phyloP scores from a whole-genome alignment of 2,797 vertebrate genomes.

The Sebastes cheni region DNA sequence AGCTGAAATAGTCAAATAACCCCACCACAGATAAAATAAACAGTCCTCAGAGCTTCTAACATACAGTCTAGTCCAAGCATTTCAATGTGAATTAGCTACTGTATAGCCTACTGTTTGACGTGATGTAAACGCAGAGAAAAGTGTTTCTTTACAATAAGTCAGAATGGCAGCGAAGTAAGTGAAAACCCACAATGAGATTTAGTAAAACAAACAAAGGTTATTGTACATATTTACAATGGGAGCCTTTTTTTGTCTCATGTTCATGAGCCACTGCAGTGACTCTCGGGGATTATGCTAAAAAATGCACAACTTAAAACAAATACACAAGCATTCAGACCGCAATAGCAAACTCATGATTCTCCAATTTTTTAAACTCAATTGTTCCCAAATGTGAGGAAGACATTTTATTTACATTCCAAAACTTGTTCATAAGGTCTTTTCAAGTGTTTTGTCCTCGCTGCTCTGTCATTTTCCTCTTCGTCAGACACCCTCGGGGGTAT shows the following conservation, averaged over 20 bases:
- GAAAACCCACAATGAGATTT: slow-evolving; percentile 51
- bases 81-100: slow-evolving; percentile 53
- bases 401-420: slow-evolving; percentile 36
- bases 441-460: not conserved
- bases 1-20: slow-evolving; percentile 46
- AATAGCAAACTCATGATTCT: slow-evolving; percentile 44
- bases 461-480: slow-evolving; percentile 26
- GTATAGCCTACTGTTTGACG: slow-evolving; percentile 46
- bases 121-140: slow-evolving; percentile 30
- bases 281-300: slow-evolving; percentile 47
- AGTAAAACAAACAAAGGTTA: slow-evolving; percentile 58
- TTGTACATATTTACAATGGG: slow-evolving; percentile 82
- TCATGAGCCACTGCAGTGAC: slow-evolving; percentile 55
- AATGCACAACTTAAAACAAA: slow-evolving; percentile 56
- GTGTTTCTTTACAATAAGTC: slow-evolving; percentile 26
- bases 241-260: slow-evolving; percentile 55
- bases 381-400: slow-evolving; percentile 60
- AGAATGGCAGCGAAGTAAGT: slow-evolving; percentile 53
- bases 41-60: slow-evolving; percentile 38
- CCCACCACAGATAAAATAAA: slow-evolving; percentile 45
- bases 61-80: slow-evolving; percentile 29
- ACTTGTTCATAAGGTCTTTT: slow-evolving; percentile 1
- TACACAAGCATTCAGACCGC: slow-evolving; percentile 54
- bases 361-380: slow-evolving; percentile 46
- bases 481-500: not conserved